Evolutionary conservation across 2,888 invertebrate genomes (phyloP).

Genomic region (Lysandra bellargus): DNA sequence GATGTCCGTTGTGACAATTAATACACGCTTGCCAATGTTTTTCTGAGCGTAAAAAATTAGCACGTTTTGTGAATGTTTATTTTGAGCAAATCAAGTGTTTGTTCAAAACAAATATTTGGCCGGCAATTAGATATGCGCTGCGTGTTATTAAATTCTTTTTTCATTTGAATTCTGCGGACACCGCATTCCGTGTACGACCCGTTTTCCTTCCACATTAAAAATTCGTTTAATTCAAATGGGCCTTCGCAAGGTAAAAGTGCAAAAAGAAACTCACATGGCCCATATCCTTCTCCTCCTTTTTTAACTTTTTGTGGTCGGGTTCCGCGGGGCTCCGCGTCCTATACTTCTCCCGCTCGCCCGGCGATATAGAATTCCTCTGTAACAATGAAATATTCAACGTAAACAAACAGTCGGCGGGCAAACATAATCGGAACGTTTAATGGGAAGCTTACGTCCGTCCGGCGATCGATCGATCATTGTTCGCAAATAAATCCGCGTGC

Average conservation of each 20-base stretch:
- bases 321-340: conserved; percentile 89
- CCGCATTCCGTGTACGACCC: background rate
- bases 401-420: conserved; percentile 46
- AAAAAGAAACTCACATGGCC: conserved; percentile 85
- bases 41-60: background rate
- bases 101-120: conserved; percentile 17
- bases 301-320: conserved; percentile 85
- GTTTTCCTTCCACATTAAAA: background rate
- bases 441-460: conserved; percentile 64
- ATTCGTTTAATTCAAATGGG: background rate
- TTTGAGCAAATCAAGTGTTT: conserved; percentile 20
- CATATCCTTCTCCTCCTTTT: conserved; percentile 91
- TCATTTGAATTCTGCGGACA: background rate
- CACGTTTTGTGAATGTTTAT: conserved; percentile 2
- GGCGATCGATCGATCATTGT: conserved; percentile 80
- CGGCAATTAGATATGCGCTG: conserved; percentile 5
- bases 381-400: conserved; percentile 53
- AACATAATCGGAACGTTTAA: conserved; percentile 78
- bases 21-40: background rate
- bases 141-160: background rate
- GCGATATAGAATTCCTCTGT: conserved; percentile 92
- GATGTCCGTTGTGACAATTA: background rate
- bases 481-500: conserved; percentile 78
- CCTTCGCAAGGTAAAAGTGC: background rate
- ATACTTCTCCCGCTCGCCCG: conserved; percentile 90